A percentile compares a stretch with the other conserved stretches of the same genome.
These are phyloP conservation scores for Callinectes sapidus DNA, from an alignment of 2,888 invertebrate species.

Conservation along the genomic window DNA sequence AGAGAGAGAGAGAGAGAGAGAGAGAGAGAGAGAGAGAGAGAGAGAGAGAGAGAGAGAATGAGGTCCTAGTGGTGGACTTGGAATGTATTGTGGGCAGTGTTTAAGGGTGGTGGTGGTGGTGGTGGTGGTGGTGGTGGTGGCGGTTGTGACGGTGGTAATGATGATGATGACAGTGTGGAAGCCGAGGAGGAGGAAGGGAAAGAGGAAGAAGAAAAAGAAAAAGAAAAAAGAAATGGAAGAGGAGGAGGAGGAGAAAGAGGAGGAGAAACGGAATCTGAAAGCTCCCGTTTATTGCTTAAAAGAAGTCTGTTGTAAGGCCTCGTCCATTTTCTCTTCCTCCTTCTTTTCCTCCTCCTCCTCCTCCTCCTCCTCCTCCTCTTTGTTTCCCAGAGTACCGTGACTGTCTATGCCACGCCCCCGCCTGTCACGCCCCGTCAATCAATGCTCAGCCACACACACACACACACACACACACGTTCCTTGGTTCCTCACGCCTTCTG, in stretches of 20 bases:
- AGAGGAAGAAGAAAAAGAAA: not conserved
- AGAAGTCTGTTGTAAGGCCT: not conserved
- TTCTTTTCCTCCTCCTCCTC: not conserved
- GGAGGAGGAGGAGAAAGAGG: not conserved
- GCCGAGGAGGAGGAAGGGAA: not conserved
- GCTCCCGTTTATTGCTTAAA: not conserved
- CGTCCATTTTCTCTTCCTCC: not conserved
- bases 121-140: not conserved
- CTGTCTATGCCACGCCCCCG: conserved; percentile 23
- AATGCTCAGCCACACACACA: conserved; percentile 32
- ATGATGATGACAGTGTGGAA: not conserved
- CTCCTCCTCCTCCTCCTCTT: not conserved
- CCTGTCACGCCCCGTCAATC: not conserved
- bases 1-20: not conserved
- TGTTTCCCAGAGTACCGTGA: conserved; percentile 22
- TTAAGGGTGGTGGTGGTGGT: not conserved
- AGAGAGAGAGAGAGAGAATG: not conserved
- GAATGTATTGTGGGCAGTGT: not conserved
- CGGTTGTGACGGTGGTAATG: not conserved
- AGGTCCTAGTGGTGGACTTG: not conserved
- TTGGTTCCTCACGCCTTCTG: not conserved
- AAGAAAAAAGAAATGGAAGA: not conserved
- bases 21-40: not conserved
- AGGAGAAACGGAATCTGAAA: too few species aligned
- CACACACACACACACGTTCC: conserved; percentile 42